Conservation (phyloP, 2,113 vertebrate species). For the Pteruthius melanotis region DNA sequence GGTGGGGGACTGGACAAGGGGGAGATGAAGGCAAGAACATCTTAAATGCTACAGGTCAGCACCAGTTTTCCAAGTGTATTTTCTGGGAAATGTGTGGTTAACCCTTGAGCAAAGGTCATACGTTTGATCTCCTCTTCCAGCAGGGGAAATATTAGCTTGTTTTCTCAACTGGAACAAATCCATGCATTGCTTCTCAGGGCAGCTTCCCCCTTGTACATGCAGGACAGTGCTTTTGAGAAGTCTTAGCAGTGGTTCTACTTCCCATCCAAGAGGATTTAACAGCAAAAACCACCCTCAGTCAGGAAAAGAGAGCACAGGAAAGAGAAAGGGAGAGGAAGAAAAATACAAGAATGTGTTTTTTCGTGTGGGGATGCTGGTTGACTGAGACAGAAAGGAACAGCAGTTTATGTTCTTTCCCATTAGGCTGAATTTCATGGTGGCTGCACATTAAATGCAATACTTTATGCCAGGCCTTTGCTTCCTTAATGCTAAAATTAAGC, state of each 20-base stretch:
- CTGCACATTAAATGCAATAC: background rate
- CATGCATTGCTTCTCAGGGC: background rate
- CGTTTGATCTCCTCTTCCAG: background rate
- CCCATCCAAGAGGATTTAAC: background rate
- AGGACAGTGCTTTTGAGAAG: background rate
- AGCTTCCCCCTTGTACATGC: background rate
- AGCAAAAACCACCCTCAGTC: background rate
- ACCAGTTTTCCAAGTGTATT: background rate
- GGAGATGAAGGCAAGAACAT: background rate
- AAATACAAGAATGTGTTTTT: background rate
- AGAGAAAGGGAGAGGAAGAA: background rate
- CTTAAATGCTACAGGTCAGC: background rate
- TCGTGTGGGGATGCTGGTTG: background rate
- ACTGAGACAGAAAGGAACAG: background rate
- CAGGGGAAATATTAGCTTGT: background rate
- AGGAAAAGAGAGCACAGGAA: background rate
- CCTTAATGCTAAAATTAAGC: background rate
- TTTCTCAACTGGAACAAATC: constrained; percentile 39
- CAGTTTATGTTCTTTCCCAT: background rate
- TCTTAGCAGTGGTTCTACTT: background rate
- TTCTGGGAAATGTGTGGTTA: background rate
- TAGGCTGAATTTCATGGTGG: constrained; percentile 16
- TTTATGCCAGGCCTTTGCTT: background rate
- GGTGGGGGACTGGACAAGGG: background rate
- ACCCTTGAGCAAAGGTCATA: background rate